Percentiles rank a stretch among this genome's conserved stretches.
Evolutionary conservation across 1,140 invertebrate species (phyloP).

Genomic region (Paracyclopina nana): DNA sequence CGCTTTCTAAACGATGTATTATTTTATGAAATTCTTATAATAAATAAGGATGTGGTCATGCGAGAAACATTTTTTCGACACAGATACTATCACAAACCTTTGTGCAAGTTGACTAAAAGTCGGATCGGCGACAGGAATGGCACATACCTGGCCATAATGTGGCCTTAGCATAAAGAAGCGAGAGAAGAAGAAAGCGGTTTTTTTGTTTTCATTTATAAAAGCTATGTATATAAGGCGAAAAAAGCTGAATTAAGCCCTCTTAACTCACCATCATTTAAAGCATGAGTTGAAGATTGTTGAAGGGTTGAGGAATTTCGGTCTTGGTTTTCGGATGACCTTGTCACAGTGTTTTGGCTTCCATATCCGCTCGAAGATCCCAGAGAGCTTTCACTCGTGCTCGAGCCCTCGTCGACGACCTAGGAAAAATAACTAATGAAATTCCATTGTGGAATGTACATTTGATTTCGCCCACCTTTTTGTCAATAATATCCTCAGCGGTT

Average conservation of each 20-base stretch:
- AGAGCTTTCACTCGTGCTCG: slow-evolving; percentile 10
- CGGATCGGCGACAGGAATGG: slow-evolving; percentile 11
- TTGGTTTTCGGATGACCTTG: too few species aligned
- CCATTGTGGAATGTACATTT: not conserved
- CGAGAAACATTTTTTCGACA: too few species aligned
- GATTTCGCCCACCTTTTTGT: not conserved
- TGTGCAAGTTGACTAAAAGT: slow-evolving; percentile 4
- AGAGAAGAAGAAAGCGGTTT: not conserved
- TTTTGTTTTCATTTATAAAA: not conserved
- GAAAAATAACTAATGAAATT: not conserved
- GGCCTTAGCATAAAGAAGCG: not conserved
- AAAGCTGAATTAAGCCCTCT: not conserved
- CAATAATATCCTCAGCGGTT: slow-evolving; percentile 12
- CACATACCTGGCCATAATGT: slow-evolving; percentile 5
- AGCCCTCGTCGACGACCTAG: not conserved
- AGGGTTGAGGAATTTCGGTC: too few species aligned
- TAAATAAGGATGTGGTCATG: too few species aligned
- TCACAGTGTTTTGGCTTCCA: slow-evolving; percentile 13
- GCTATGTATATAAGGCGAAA: not conserved
- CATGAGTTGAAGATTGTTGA: too few species aligned
- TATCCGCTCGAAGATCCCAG: slow-evolving; percentile 8
- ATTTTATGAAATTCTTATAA: too few species aligned
- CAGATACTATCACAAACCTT: slow-evolving; percentile 6
- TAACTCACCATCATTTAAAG: not conserved
- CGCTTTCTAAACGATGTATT: too few species aligned